Percentiles rank a stretch among this genome's conserved stretches.
phyloP scores from a whole-genome alignment of 53 echinoderm and acorn worm species.

The Paracentrotus lividus region DNA sequence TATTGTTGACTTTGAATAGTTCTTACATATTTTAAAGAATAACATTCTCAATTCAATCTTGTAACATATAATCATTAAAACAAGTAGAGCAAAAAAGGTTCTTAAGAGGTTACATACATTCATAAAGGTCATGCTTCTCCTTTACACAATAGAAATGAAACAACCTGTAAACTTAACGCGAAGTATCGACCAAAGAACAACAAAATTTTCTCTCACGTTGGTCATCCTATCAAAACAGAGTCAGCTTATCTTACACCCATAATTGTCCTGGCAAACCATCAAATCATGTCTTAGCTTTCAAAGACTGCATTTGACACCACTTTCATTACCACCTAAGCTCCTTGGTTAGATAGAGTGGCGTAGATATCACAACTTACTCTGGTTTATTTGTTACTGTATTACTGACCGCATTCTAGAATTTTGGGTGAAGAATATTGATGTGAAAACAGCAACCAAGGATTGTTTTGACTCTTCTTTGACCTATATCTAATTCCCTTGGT shows the following conservation, averaged over 20 bases:
- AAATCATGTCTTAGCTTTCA: slow-evolving; percentile 47
- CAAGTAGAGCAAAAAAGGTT: too few relatives aligned
- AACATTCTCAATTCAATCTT: too few relatives aligned
- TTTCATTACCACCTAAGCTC: slow-evolving; percentile 39
- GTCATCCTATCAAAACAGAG: neutral
- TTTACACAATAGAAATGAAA: too few relatives aligned
- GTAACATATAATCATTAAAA: too few relatives aligned
- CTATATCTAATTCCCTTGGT: neutral
- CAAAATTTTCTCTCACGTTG: neutral
- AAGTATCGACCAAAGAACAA: slow-evolving; percentile 7
- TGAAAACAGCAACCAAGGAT: neutral
- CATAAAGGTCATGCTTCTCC: too few relatives aligned
- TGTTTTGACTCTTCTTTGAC: slow-evolving; percentile 12
- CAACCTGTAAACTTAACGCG: neutral
- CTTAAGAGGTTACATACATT: too few relatives aligned
- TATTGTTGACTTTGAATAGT: too few relatives aligned
- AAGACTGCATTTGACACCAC: slow-evolving; percentile 26
- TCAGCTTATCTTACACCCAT: neutral
- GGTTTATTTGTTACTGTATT: neutral
- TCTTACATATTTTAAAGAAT: too few relatives aligned
- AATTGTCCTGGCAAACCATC: neutral
- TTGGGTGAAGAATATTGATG: neutral
- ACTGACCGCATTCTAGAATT: slow-evolving; percentile 20
- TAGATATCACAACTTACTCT: neutral
- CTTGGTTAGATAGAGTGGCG: slow-evolving; percentile 1